phyloP scores from a whole-genome alignment of 2,797 vertebrate genomes.

The Garrulus glandarius region DNA sequence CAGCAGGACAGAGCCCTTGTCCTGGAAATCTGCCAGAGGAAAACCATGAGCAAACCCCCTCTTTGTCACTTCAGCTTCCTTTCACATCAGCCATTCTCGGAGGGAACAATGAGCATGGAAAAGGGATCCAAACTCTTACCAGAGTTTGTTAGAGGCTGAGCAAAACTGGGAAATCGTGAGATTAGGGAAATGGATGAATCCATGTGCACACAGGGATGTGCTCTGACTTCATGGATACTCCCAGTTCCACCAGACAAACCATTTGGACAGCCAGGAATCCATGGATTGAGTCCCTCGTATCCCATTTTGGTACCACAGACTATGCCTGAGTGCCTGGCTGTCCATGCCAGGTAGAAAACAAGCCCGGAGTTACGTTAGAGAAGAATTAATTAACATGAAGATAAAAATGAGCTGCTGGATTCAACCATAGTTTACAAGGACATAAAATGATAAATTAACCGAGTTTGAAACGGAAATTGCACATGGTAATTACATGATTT shows the following conservation, averaged over 20 bases:
- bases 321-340: background rate
- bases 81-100: background rate
- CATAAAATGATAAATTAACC: background rate
- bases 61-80: background rate
- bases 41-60: fast-evolving
- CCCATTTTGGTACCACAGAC: background rate
- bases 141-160: fast-evolving
- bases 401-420: background rate
- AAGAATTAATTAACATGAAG: background rate
- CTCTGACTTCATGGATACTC: background rate
- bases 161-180: fast-evolving
- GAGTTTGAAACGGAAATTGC: constrained; percentile 27
- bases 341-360: background rate
- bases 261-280: background rate
- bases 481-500: constrained; percentile 43
- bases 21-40: background rate
- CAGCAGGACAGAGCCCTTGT: fast-evolving
- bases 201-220: fast-evolving
- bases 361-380: fast-evolving
- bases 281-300: background rate
- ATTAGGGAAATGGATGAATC: fast-evolving
- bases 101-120: background rate
- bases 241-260: background rate
- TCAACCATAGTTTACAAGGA: background rate
- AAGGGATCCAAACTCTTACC: background rate